Evolutionary conservation across 2,113 vertebrate genomes (phyloP), one percentile per base, ranked within the genome.

Genomic region (Neodon shergylaensis): DNA sequence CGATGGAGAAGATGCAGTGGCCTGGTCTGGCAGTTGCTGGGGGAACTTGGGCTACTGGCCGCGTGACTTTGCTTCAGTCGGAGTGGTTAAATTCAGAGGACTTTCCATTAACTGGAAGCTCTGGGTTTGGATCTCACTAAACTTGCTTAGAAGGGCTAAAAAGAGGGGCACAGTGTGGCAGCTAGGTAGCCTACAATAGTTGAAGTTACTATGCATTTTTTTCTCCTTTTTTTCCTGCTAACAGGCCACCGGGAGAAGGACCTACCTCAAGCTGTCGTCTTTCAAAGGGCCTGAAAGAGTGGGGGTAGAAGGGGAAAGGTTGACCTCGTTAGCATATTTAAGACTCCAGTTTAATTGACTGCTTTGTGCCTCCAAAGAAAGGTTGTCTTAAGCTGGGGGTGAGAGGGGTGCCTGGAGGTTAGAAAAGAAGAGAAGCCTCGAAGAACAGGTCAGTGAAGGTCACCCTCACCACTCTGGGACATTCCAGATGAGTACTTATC

Each of bases 271-370:
- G 36, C 63, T 42, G 73, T 73, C 47, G 44, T 82, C 79, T 95
- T 77, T 88, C 82, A 88, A 94, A 96, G 68, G n/a, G 39, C 93
- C 31, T 90, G 66, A 93, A 94, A 92, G 73, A 87, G 70, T 89
- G n/a, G 83, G 28, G 14, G 28, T 61, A 17, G n/a, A 10, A 24
- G 49, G 36, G 39, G 74, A 31, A 66, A 33, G 76, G 39, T 17
- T 95, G 90, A 79, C 39, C 61, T 94, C 61, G 82, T 97, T 94
- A 94, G 44, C 94, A 93, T 93, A 92, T 82, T 96, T 94, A 93
- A 94, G 96, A 66, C 91, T 66, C 33, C 78, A 61, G 28, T 36
- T 33, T 73, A 92, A 96, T 91, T 93, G 95, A 95, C 52, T 94
- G 81, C 72, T 94, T 95, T 94, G 88, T 65, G 70, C 24, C 28